Evolutionary conservation across 2,888 invertebrate species (phyloP), one percentile per base, ranked within the genome.

Genomic region (Creontiades dilutus): DNA sequence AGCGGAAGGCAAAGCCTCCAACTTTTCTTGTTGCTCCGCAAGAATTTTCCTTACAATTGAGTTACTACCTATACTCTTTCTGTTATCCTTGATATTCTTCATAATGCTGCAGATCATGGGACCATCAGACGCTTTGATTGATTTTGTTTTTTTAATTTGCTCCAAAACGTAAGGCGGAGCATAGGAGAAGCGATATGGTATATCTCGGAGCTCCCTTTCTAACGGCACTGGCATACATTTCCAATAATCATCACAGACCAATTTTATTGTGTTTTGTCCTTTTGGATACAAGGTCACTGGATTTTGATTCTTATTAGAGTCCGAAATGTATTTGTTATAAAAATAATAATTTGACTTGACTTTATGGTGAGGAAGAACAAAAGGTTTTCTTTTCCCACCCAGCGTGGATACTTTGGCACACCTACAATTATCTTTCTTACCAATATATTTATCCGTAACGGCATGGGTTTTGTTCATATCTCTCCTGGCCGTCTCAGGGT

Each of bases 191-290:
- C 88, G 46, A 28, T 88, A 88, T 16, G 88, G 88, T 12, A 80
- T 88, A 37, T 88, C 88, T 14, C 88, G n/a, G 13, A 88, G 68
- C 57, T 88, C 88, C 12, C 88, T 52, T 52, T 88, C 88, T 3
- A 88, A 12, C 13, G 88, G 88, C 14, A 76, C 48, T 12, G 88
- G 61, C 16, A 28, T 48, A 23, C 88, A 88, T 12, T 78, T 88
- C 88, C 88, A 88, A 19, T 28, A 2, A 28, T 28, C 47, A 16
- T 88, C 78, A 14, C 88, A 88, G 46, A 88, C 27, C 37, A 88
- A 27, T 88, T 88, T 88, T 13, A 78, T n/a, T 23, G 47, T 88
- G 57, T 27, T 80, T 7, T 28, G 47, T 23, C 7, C 27, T 52
- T 88, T 78, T 12, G 88, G 88, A 46, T 88, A 88, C 37, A 88